Evolutionary conservation across 2,888 invertebrate genomes (phyloP).

Genomic region (Eupithecia dodoneata): DNA sequence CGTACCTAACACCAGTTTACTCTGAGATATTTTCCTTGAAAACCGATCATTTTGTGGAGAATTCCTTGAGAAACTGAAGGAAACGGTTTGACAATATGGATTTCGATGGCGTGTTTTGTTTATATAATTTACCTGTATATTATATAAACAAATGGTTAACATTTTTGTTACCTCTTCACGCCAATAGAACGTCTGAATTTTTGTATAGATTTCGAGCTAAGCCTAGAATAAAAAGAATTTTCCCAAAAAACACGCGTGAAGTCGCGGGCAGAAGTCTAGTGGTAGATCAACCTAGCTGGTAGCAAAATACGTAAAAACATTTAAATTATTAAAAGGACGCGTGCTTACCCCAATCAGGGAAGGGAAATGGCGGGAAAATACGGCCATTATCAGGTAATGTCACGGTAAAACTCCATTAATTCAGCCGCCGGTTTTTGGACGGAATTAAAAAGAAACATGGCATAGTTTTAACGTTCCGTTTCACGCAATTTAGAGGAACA

Average conservation of each 20-base stretch:
- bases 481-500: conserved; percentile 21
- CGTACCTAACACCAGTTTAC: background rate
- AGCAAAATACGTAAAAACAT: conserved; percentile 14
- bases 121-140: no score
- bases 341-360: conserved; percentile 36
- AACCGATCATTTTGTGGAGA: background rate
- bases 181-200: background rate
- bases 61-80: background rate
- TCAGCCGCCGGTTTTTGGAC: conserved; percentile 24
- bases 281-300: background rate
- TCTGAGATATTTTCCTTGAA: background rate
- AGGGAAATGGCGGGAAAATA: conserved; percentile 41
- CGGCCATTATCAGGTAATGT: conserved; percentile 42
- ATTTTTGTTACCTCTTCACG: background rate
- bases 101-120: no score
- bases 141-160: background rate
- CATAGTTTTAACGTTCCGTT: conserved; percentile 29
- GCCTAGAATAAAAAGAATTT: background rate
- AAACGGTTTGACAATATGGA: background rate
- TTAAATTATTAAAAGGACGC: conserved; percentile 31
- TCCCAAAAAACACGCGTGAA: background rate
- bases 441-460: conserved; percentile 36
- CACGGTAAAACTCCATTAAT: conserved; percentile 40
- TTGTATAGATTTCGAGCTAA: background rate
- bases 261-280: background rate